Percentiles rank a stretch among this genome's conserved stretches.
Evolutionary conservation across 2,888 invertebrate genomes (phyloP).

Genomic region (Hydrotaea diabolus): DNA sequence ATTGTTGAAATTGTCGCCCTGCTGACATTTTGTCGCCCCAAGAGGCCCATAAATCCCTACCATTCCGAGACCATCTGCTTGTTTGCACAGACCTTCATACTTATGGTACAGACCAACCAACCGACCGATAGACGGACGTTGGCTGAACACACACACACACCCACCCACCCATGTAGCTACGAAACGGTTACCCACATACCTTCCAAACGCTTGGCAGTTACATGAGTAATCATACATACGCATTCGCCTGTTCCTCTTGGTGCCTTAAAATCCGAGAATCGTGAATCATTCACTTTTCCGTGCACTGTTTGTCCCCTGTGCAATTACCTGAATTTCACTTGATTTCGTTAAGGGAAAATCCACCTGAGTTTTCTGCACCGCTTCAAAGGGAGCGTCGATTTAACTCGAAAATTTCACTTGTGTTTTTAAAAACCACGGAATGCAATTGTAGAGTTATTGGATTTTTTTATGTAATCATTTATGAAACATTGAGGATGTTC

Average conservation of each 20-base stretch:
- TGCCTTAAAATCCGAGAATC: background rate
- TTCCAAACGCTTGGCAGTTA: background rate
- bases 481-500: slow-evolving; percentile 56
- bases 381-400: background rate
- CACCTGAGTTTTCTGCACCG: background rate
- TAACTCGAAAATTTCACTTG: slow-evolving; percentile 31
- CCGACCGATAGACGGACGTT: too few species aligned
- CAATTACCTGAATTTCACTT: slow-evolving; percentile 53
- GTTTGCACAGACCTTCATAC: background rate
- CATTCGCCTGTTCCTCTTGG: background rate
- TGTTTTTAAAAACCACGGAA: slow-evolving; percentile 11
- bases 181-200: background rate
- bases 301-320: background rate
- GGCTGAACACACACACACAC: slow-evolving; percentile 60
- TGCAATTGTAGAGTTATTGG: slow-evolving; percentile 51
- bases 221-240: slow-evolving; percentile 23
- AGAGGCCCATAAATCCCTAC: slow-evolving; percentile 1
- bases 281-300: slow-evolving; percentile 9
- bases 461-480: slow-evolving; percentile 65
- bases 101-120: background rate
- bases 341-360: slow-evolving; percentile 18
- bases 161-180: slow-evolving; percentile 8
- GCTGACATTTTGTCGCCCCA: slow-evolving; percentile 6
- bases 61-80: slow-evolving; percentile 18
- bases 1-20: slow-evolving; percentile 11